A percentile compares a stretch with the other conserved stretches of the same genome.
Conservation (phyloP, 2,888 invertebrate genomes). For the Ormyrus nitidulus region DNA sequence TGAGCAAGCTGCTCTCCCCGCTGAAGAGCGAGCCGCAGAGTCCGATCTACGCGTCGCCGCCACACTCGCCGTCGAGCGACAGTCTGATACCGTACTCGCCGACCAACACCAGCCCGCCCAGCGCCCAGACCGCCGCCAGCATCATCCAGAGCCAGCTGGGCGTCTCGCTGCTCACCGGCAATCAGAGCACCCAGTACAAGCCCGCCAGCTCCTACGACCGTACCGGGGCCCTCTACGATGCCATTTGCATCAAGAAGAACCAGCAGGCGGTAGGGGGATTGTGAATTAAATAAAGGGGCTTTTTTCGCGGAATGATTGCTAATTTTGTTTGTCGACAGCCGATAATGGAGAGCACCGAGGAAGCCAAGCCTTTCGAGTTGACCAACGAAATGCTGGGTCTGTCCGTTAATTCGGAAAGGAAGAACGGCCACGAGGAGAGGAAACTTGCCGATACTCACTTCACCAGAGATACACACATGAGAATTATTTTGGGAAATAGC, state of each 20-base stretch:
- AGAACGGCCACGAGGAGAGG: constrained; percentile 67
- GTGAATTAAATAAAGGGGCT: not conserved
- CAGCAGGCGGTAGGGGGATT: constrained; percentile 39
- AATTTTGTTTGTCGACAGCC: constrained; percentile 49
- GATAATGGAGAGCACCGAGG: constrained; percentile 69
- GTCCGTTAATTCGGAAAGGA: constrained; percentile 58
- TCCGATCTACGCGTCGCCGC: constrained; percentile 89
- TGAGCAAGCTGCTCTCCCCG: constrained; percentile 80
- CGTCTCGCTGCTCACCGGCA: constrained; percentile 70
- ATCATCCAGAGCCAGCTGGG: constrained; percentile 73
- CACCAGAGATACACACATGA: constrained; percentile 93
- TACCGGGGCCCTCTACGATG: constrained; percentile 71
- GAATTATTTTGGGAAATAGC: constrained; percentile 86
- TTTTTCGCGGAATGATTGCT: not conserved
- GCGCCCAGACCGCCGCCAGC: constrained; percentile 72
- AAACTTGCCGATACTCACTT: constrained; percentile 86
- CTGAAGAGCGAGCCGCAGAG: constrained; percentile 82
- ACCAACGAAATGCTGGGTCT: constrained; percentile 74
- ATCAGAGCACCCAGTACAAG: constrained; percentile 72
- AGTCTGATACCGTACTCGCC: constrained; percentile 76
- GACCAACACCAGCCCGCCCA: constrained; percentile 73
- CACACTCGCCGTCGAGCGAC: constrained; percentile 83
- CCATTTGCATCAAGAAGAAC: constrained; percentile 69
- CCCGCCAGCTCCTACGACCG: constrained; percentile 68
- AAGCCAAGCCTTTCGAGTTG: constrained; percentile 70